Base-by-base conservation (phyloP, 2,888 invertebrate genomes). In the Nomada flava region DNA sequence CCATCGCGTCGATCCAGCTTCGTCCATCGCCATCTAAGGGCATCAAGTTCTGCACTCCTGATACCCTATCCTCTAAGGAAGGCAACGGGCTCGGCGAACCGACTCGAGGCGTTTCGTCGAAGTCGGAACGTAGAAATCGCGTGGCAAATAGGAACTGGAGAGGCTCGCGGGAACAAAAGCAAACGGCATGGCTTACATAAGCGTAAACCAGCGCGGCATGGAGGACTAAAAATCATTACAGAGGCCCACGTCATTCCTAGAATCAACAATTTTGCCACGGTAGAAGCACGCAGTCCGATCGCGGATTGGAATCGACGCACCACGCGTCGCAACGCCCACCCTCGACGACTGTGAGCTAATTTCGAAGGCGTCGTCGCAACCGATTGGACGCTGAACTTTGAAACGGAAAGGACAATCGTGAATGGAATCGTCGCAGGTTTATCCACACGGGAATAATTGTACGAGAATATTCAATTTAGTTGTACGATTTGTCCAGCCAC, bases 321-420 rank as follows among this genome's bases (percentile, higher is more conserved):
- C 2, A 55, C 13, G 60, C 57, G 26, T 11, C n/a, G 44, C 11
- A 60, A 60, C 75, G 47, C 69, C 62, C 53, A 29, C 11, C 9
- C 2, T 10, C 18, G 9, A 42, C 1, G 18, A n/a, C 15, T 2
- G 47, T 26, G 60, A 64, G 79, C 75, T 79, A 82, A 79, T 75
- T 82, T 65, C 50, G 65, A 63, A 65, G 60, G 44, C 65, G 72
- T 55, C 68, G 74, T 65, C 55, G 55, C 11, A 1, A 20, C 20
- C 69, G 36, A 36, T 52, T 44, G 55, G 59, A 50, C 23, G 68
- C 5, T 69, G 79, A 85, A 85, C 85, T 85, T 82, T 72, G 69
- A 65, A 52, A 60, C 60, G 64, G 76, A 78, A 83, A 79, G 71
- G 76, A 86, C 78, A 84, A 62, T 60, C 55, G 29, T 20, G 42